Percentiles rank a stretch among this genome's conserved stretches.
Conservation (phyloP, 2,888 invertebrate genomes). For the Kuschelorhynchus macadamiae region DNA sequence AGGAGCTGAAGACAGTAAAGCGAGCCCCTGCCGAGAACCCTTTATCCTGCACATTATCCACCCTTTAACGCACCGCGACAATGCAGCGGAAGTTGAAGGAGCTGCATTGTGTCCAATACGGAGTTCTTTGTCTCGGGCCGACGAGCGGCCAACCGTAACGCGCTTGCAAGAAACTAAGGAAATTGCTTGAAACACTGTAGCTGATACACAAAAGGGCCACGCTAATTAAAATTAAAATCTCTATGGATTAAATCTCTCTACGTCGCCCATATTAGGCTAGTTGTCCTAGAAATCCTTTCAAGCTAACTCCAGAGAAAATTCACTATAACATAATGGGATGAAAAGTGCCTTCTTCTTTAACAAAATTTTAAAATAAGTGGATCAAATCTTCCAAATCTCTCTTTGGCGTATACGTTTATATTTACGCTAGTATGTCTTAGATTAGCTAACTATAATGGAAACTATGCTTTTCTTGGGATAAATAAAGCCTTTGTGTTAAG, state of each 20-base stretch:
- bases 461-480: no score
- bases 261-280: slow-evolving; percentile 38
- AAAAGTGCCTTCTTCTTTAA: background rate
- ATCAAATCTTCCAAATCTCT: no score
- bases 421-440: no score
- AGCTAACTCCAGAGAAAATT: slow-evolving; percentile 17
- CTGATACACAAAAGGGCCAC: slow-evolving; percentile 60
- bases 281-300: slow-evolving; percentile 34
- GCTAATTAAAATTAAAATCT: slow-evolving; percentile 68
- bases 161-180: slow-evolving; percentile 64
- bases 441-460: no score
- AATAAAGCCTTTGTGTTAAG: no score
- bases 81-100: slow-evolving; percentile 68
- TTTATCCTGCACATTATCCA: slow-evolving; percentile 65
- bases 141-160: slow-evolving; percentile 63
- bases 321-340: background rate
- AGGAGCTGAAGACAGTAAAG: slow-evolving; percentile 27
- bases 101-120: slow-evolving; percentile 68
- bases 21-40: slow-evolving; percentile 41
- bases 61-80: slow-evolving; percentile 69
- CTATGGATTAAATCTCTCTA: slow-evolving; percentile 43
- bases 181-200: slow-evolving; percentile 67
- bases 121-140: slow-evolving; percentile 50
- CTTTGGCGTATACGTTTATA: no score
- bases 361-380: no score